phyloP scores from a whole-genome alignment of 2,797 vertebrate genomes.

The Nannoperca obscura region DNA sequence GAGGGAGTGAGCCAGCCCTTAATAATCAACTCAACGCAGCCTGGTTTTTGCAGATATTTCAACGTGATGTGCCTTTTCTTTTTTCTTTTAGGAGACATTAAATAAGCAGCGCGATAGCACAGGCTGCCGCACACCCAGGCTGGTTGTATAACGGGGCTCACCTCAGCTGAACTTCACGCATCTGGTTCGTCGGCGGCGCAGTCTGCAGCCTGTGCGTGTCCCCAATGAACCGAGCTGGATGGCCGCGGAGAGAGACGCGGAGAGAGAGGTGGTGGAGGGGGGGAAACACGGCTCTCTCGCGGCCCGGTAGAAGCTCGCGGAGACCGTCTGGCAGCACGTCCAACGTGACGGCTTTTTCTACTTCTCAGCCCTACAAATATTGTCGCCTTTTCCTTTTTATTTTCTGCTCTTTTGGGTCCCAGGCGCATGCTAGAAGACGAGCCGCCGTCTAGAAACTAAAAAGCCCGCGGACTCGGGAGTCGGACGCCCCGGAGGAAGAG shows the following conservation, averaged over 20 bases:
- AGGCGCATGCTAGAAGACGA: conserved; percentile 33
- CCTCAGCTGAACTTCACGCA: conserved; percentile 86
- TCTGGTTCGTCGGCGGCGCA: conserved; percentile 72
- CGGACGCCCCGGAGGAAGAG: conserved; percentile 52
- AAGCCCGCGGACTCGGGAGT: conserved; percentile 47
- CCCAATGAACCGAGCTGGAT: conserved; percentile 74
- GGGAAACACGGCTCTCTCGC: not conserved
- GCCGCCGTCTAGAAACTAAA: conserved; percentile 40
- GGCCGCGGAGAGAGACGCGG: conserved; percentile 42
- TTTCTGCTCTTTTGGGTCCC: not conserved
- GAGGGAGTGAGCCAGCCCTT: conserved; percentile 50
- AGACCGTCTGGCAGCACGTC: not conserved
- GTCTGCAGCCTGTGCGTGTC: conserved; percentile 63
- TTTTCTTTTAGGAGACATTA: conserved; percentile 47
- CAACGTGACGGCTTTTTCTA: not conserved
- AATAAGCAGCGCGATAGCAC: conserved; percentile 45
- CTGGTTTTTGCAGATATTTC: conserved; percentile 54
- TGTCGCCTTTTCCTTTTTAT: conserved; percentile 13
- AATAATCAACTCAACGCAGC: conserved; percentile 57
- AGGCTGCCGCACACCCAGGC: conserved; percentile 44
- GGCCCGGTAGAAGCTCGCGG: conserved; percentile 11
- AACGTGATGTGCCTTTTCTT: conserved; percentile 37
- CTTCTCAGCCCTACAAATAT: conserved; percentile 9
- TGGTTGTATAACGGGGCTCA: conserved; percentile 84
- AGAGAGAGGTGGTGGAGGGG: not conserved